Base-by-base conservation (phyloP, 2,888 invertebrate genomes). In the Mythimna ferrago region DNA sequence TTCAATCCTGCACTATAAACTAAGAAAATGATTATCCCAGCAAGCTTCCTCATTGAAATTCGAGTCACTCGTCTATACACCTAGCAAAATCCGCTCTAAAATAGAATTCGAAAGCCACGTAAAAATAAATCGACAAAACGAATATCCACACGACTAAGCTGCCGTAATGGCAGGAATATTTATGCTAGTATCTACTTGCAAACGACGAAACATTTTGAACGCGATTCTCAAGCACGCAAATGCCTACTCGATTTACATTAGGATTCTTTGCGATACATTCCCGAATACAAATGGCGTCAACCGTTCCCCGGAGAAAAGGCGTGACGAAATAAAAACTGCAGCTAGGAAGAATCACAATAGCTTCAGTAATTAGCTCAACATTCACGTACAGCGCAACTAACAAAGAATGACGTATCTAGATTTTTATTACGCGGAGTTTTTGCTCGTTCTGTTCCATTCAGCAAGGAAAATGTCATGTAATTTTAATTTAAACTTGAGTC, bases 341-440 rank as follows among this genome's bases (percentile, higher is more conserved):
- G 56, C 32, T 35, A 19, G 65, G 58, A 64, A 79, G 73, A 70
- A 74, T 64, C 67, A 85, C 79, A 83, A 82, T 69, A 54, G 70
- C 70, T 85, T 68, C 53, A 38, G 73, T 83, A 85, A 83, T 83
- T 82, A 83, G 76, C 76, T 80, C 80, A 79, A 79, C 82, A 64
- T 79, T 82, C 83, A 83, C 83, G 83, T 83, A 81, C 80, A 63
- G 48, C 57, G 44, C 74, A 61, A 66, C 57, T 68, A 85, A 83
- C 85, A 83, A 78, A 70, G 82, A 82, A 63, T 85, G 85, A 76
- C 82, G 70, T 78, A 82, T 85, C 83, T 82, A 76, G 85, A 85
- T 82, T 85, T 83, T 79, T 85, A 75, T 71, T 61, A 74, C 21
- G 70, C 51, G 21, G 53, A 58, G 64, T 82, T 82, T 79, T 78